A percentile compares a stretch with the other conserved stretches of the same genome.
These are phyloP conservation scores for Esox lucius DNA, from an alignment of 2,797 vertebrate species.

Conservation along the genomic window DNA sequence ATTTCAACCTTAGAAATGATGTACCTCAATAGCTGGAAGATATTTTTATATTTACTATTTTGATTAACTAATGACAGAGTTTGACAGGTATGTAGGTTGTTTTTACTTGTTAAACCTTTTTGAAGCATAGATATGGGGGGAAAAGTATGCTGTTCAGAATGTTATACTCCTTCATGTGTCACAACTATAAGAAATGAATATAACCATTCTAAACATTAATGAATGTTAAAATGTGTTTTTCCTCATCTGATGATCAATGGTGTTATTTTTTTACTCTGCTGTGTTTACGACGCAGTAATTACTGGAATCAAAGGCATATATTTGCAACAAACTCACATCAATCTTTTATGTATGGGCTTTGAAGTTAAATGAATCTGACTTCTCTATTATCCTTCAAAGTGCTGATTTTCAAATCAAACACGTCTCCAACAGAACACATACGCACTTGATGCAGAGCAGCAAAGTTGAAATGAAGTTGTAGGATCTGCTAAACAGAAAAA, in stretches of 20 bases:
- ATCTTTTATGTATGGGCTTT: conserved; percentile 26
- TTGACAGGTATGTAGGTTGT: neutral
- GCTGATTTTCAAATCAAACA: conserved; percentile 13
- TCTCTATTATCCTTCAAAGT: conserved; percentile 2
- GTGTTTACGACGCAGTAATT: conserved; percentile 14
- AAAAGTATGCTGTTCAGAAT: neutral
- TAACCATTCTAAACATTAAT: neutral
- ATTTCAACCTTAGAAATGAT: neutral
- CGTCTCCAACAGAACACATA: conserved; percentile 1
- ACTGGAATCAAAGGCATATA: conserved; percentile 21
- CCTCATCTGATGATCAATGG: neutral
- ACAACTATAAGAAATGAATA: neutral
- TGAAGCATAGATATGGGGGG: neutral
- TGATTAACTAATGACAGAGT: neutral
- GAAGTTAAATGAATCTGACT: conserved; percentile 25
- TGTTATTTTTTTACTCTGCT: neutral
- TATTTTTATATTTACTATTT: neutral
- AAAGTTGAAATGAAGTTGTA: conserved; percentile 7
- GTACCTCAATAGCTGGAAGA: neutral
- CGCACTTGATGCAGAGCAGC: conserved; percentile 2
- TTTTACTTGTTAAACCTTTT: neutral
- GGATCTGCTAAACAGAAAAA: neutral
- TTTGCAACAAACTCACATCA: conserved; percentile 13
- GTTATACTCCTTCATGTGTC: neutral
- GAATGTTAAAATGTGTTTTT: neutral